Base-by-base conservation (phyloP, 2,888 invertebrate genomes). In the Ormyrus labotus region DNA sequence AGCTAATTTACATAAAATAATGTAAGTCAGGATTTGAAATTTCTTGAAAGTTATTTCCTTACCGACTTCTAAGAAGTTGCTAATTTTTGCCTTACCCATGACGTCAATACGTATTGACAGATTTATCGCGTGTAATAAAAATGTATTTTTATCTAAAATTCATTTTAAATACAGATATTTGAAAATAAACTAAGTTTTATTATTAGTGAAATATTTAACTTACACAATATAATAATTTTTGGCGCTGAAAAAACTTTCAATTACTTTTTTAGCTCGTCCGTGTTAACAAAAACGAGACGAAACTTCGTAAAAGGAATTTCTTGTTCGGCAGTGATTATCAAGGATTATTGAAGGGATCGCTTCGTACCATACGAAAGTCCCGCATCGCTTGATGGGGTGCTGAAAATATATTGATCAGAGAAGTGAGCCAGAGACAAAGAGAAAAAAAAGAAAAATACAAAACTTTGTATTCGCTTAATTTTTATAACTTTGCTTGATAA, bases 271-370 rank as follows among this genome's bases (percentile, higher is more conserved):
- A 57, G 57, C 77, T 73, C 69, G 80, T 69, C 77, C 63, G 53
- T 48, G 48, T 73, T 50, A 63, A 77, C 57, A 70, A 78, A 78
- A 75, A 71, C 64, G 74, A 75, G 55, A 53, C 50, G 75, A 76
- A 80, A 83, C 83, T 83, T 83, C 80, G 81, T 83, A 83, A 84
- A 84, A 84, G 83, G 84, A 75, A 84, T 83, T 85, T 71, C 83
- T 79, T 84, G 84, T 84, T 84, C 82, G 76, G 55, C 65, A 78
- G 84, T 81, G 84, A 84, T 84, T 84, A 84, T 84, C 82, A 82
- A 80, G 83, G 84, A 83, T 84, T 83, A 83, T 81, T 71, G 81
- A 82, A 78, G 80, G 81, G 80, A 81, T 78, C 61, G 55, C 45
- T 68, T 77, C 70, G 70, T 68, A 60, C 76, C 58, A 68, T 72